These are phyloP conservation scores for Porites divaricata DNA, from an alignment of 92 coral and sea anemone genomes.

Conservation along the genomic window DNA sequence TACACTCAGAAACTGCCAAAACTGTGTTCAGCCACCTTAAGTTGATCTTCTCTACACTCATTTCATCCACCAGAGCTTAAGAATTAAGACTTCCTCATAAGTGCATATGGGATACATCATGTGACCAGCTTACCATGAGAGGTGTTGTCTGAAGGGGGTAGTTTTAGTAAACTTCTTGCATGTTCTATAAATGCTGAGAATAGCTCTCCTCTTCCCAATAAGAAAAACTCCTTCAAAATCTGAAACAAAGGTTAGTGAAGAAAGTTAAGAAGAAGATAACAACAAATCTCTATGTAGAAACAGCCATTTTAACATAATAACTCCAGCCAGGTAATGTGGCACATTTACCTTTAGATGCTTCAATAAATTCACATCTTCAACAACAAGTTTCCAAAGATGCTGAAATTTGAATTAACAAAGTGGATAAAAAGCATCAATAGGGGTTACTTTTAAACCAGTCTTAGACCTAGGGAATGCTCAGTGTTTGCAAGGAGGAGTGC, in stretches of 20 bases:
- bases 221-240: constrained; percentile 93
- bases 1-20: too few species aligned
- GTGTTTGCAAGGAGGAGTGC: neutral
- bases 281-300: neutral
- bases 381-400: constrained; percentile 98
- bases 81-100: too few species aligned
- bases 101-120: neutral
- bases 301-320: neutral
- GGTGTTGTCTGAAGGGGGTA: constrained; percentile 89
- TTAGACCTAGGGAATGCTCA: neutral
- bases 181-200: constrained; percentile 91
- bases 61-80: too few species aligned
- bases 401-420: constrained; percentile 1
- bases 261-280: neutral
- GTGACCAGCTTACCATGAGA: constrained; percentile 74
- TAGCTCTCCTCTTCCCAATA: constrained; percentile 95
- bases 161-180: constrained; percentile 81
- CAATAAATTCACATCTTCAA: constrained; percentile 84
- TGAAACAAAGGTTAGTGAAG: neutral
- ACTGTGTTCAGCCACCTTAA: too few species aligned
- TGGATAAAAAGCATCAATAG: too few species aligned
- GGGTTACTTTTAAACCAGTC: neutral
- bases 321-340: neutral
- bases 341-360: constrained; percentile 82
- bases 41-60: too few species aligned